phyloP scores from a whole-genome alignment of 2,888 invertebrate species.

The Rhagonycha fulva region DNA sequence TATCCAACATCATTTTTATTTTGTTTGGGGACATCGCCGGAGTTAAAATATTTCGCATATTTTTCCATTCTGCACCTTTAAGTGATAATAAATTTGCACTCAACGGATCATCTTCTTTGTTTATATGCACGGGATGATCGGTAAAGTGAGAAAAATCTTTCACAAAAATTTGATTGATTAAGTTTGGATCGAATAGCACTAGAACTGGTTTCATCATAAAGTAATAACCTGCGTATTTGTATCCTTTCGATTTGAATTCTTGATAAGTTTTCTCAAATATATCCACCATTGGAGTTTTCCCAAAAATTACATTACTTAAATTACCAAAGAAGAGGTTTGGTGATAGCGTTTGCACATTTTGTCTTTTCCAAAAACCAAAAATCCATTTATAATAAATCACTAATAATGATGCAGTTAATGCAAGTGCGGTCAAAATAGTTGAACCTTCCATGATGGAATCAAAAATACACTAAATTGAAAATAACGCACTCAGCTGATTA shows the following conservation, averaged over 20 bases:
- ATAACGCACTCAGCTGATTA: too few relatives aligned
- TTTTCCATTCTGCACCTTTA: constrained; percentile 57
- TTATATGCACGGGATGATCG: constrained; percentile 52
- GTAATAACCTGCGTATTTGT: constrained; percentile 19
- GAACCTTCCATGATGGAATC: too few relatives aligned
- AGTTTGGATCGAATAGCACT: constrained; percentile 45
- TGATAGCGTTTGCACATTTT: not conserved
- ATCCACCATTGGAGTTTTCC: not conserved
- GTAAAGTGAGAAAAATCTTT: constrained; percentile 55
- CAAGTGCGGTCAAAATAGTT: not conserved
- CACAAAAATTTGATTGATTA: constrained; percentile 51
- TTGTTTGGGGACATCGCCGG: constrained; percentile 60
- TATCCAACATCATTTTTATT: constrained; percentile 56
- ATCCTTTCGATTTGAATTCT: constrained; percentile 10
- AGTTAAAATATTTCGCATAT: constrained; percentile 55
- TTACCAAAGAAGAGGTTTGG: not conserved
- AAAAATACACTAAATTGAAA: too few relatives aligned
- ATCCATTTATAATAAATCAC: not conserved
- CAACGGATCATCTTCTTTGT: constrained; percentile 50
- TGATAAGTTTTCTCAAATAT: not conserved
- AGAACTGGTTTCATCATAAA: constrained; percentile 21
- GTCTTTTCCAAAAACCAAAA: not conserved
- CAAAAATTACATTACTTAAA: not conserved
- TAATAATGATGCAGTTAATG: not conserved
- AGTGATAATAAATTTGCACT: constrained; percentile 49